Evolutionary conservation across 2,888 invertebrate genomes (phyloP).

Genomic region (Pandemis cinnamomeana): DNA sequence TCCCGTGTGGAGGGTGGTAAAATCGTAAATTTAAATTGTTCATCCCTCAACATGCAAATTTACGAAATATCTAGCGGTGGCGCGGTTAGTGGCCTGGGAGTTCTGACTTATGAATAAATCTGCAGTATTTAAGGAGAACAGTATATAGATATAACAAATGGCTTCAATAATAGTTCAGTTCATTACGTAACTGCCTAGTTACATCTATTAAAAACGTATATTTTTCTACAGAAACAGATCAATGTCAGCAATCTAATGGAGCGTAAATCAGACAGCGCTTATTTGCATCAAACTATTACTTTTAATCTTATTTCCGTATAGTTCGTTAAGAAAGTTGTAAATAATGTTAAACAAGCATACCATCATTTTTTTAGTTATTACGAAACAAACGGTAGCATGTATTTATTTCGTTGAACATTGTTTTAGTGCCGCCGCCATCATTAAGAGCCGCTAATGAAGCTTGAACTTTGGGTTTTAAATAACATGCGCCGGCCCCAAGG

Average conservation of each 20-base stretch:
- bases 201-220: not conserved
- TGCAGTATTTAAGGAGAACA: slow-evolving; percentile 28
- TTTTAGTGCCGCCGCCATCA: slow-evolving; percentile 76
- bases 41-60: slow-evolving; percentile 82
- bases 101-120: slow-evolving; percentile 47
- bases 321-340: slow-evolving; percentile 1
- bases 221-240: not conserved
- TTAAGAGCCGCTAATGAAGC: slow-evolving; percentile 83
- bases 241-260: not conserved
- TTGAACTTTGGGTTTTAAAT: slow-evolving; percentile 81
- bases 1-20: slow-evolving; percentile 69
- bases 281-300: not conserved
- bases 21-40: slow-evolving; percentile 84
- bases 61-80: slow-evolving; percentile 55
- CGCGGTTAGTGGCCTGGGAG: slow-evolving; percentile 62
- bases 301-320: not conserved
- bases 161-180: slow-evolving; percentile 15
- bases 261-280: not conserved
- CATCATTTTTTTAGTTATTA: slow-evolving; percentile 52
- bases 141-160: slow-evolving; percentile 21
- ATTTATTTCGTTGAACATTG: slow-evolving; percentile 54
- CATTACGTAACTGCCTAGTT: not conserved
- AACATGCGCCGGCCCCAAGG: slow-evolving; percentile 70
- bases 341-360: slow-evolving; percentile 41
- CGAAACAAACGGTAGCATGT: slow-evolving; percentile 61